Evolutionary conservation across 2,888 invertebrate species (phyloP).

Genomic region (Thera obeliscata): DNA sequence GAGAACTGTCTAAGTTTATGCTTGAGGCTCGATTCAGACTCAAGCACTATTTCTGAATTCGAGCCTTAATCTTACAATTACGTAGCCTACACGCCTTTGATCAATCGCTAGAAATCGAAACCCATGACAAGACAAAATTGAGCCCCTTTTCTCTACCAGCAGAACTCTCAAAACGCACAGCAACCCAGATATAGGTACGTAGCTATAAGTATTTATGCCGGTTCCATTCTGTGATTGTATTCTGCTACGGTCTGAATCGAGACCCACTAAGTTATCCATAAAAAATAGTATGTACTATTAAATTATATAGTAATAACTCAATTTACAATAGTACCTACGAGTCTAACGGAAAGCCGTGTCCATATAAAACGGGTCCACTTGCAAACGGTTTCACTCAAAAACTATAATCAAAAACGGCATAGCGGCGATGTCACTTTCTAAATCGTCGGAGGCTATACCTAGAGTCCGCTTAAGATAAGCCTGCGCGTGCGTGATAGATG

Average conservation of each 20-base stretch:
- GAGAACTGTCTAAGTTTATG: too few relatives aligned
- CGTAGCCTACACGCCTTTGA: neutral
- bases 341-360: conserved; percentile 13
- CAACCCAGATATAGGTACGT: neutral
- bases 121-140: neutral
- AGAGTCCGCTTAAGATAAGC: too few relatives aligned
- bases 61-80: neutral
- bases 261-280: neutral
- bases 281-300: neutral
- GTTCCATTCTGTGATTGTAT: neutral
- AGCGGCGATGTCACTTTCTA: conserved; percentile 41
- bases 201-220: neutral
- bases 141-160: neutral
- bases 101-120: neutral
- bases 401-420: conserved; percentile 37
- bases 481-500: too few relatives aligned
- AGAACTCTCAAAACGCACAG: conserved; percentile 6
- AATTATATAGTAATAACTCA: conserved; percentile 1
- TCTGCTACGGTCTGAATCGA: neutral
- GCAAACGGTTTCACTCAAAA: conserved; percentile 35
- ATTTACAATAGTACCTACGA: neutral
- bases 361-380: conserved; percentile 20
- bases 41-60: neutral
- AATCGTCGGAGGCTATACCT: conserved; percentile 32
- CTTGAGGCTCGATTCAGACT: too few relatives aligned